A percentile compares a stretch with the other conserved stretches of the same genome.
Conservation (phyloP, 37 sponge, comb jelly and placozoan species). For the Chondrosia reniformis region DNA sequence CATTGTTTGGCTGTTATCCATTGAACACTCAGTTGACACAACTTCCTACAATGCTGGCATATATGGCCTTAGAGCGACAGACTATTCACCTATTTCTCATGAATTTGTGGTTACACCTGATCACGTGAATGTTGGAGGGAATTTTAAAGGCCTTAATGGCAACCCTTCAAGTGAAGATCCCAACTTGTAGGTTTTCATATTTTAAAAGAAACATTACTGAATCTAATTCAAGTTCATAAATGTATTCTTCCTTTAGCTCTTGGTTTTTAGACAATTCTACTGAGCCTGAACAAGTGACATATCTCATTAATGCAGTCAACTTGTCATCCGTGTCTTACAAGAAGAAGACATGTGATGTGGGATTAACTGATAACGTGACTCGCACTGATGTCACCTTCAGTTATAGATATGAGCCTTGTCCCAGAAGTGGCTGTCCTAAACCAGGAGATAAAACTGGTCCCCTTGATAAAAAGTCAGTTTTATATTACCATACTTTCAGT, state of each 20-base stretch:
- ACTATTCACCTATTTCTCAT: conserved; percentile 34
- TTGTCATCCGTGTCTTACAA: no score
- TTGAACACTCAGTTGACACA: conserved; percentile 43
- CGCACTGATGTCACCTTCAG: conserved; percentile 33
- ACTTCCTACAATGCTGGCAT: conserved; percentile 59
- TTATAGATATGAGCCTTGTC: conserved; percentile 69
- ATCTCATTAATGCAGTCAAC: conserved; percentile 61
- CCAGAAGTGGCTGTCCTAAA: conserved; percentile 54
- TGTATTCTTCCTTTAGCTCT: conserved; percentile 29
- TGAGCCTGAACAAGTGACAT: conserved; percentile 35
- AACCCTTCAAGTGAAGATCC: neutral
- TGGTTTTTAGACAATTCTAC: conserved; percentile 77
- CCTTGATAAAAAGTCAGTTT: conserved; percentile 19
- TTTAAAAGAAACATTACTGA: neutral
- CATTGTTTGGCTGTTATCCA: conserved; percentile 40
- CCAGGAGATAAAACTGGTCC: conserved; percentile 10
- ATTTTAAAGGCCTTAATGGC: conserved; percentile 10
- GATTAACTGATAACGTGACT: no score
- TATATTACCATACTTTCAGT: neutral
- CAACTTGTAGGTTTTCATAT: neutral
- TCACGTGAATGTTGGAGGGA: conserved; percentile 56
- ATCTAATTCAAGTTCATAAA: neutral
- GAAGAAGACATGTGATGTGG: conserved; percentile 14
- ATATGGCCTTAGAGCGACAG: conserved; percentile 28
- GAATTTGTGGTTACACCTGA: conserved; percentile 53